phyloP scores from a whole-genome alignment of 2,797 vertebrate genomes.

The Poecilia wingei region DNA sequence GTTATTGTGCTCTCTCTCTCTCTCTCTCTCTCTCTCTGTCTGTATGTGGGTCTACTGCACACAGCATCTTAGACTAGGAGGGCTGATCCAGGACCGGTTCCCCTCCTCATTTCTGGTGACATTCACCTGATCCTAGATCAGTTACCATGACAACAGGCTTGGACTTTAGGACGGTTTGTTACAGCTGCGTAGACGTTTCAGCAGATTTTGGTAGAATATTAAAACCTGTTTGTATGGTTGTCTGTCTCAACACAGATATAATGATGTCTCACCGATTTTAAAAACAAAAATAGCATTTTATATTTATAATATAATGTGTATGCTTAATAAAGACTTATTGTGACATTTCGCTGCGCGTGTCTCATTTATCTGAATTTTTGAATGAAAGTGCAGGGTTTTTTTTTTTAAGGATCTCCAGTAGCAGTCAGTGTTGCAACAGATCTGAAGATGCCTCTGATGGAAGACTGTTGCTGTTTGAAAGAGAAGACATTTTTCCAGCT shows the following conservation, averaged over 20 bases:
- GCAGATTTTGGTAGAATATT: conserved; percentile 94
- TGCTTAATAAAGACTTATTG: conserved; percentile 89
- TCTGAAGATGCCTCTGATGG: neutral
- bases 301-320: conserved; percentile 90
- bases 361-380: conserved; percentile 21
- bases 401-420: neutral
- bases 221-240: conserved; percentile 85
- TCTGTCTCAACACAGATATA: conserved; percentile 88
- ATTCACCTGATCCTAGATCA: conserved; percentile 61
- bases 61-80: conserved; percentile 66
- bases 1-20: conserved; percentile 66
- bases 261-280: conserved; percentile 90
- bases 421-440: neutral
- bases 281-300: conserved; percentile 88
- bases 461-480: neutral
- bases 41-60: conserved; percentile 78
- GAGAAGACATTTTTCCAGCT: neutral
- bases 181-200: conserved; percentile 85
- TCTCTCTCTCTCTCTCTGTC: conserved; percentile 22
- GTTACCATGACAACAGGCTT: conserved; percentile 56
- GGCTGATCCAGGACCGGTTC: conserved; percentile 65
- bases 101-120: conserved; percentile 58
- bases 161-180: conserved; percentile 93
- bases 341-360: conserved; percentile 78
- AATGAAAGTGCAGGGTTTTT: neutral